Evolutionary conservation across 2,888 invertebrate genomes (phyloP), one percentile per base, ranked within the genome.

Genomic region (Apomyelois bistriatella): DNA sequence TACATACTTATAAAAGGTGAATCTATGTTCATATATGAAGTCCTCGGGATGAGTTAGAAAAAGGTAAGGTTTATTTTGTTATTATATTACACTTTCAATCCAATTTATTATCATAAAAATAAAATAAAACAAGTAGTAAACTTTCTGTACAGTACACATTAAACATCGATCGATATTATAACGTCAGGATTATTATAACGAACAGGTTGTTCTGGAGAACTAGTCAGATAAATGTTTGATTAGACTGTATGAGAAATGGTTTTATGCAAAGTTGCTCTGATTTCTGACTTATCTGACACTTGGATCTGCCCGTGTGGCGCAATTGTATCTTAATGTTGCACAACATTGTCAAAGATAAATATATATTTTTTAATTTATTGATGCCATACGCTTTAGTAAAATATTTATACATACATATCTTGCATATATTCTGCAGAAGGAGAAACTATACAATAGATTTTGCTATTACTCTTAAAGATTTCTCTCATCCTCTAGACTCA

Each of bases 1-100:
- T 70, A 65, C 55, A 13, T 12, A 13, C 30, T 9, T 10, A 4
- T 8, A 15, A 5, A 9, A 9, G 32, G 15, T 32, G 13, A 30
- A 47, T 59, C 59, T 54, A 43, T 55, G 49, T 58, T 52, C 56
- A 53, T 42, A 64, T 61, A 56, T 52, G 55, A 55, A 55, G 58
- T 54, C 54, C 58, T 65, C 74, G 79, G 70, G 64, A 79, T 79
- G 79, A 77, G 70, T 70, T 74, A 76, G 67, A 68, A 60, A 66
- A 66, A 76, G 79, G 79, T 79, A 63, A 61, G 66, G 38, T 13
- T 36, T 36, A 3, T 9, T n/a, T 4, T n/a, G 1, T 13, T 6
- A 38, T 13, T 7, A 38, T 12, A n/a, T 37, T n/a, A n/a, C n/a
- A n/a, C n/a, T n/a, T n/a, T n/a, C n/a, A n/a, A n/a, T n/a, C n/a